phyloP scores from a whole-genome alignment of 1,140 invertebrate species.

The Drosophila sproati region DNA sequence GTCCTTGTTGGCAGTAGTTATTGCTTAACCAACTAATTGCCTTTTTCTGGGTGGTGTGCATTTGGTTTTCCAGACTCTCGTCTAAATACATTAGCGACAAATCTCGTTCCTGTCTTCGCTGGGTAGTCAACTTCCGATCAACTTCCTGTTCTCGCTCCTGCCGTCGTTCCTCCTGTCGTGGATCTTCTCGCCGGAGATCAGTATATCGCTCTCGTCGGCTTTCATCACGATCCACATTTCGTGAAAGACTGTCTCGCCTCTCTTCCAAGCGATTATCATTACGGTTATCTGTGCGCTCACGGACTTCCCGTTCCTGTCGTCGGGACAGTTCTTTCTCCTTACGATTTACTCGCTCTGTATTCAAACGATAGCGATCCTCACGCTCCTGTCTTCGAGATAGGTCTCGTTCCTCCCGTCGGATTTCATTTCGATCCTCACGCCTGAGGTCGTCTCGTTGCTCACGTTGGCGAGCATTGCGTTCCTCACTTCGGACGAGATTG shows the following conservation, averaged over 20 bases:
- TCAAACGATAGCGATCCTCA: not conserved
- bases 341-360: not conserved
- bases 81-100: not conserved
- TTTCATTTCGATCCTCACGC: not conserved
- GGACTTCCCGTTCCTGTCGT: not conserved
- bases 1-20: slow-evolving; percentile 44
- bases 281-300: not conserved
- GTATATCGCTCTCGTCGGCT: not conserved
- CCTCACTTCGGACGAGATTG: not conserved
- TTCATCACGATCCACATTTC: slow-evolving; percentile 5
- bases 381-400: slow-evolving; percentile 1
- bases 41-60: not conserved
- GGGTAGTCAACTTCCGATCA: not conserved
- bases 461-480: no score
- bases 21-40: not conserved
- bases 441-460: not conserved
- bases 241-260: not conserved
- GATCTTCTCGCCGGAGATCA: not conserved
- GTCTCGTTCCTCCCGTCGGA: not conserved
- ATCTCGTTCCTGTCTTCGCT: not conserved
- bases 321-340: not conserved
- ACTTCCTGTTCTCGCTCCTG: not conserved
- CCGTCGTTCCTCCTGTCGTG: not conserved
- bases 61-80: not conserved
- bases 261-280: not conserved